phyloP scores from a whole-genome alignment of 1,140 invertebrate genomes.

The Drepana arcuata region DNA sequence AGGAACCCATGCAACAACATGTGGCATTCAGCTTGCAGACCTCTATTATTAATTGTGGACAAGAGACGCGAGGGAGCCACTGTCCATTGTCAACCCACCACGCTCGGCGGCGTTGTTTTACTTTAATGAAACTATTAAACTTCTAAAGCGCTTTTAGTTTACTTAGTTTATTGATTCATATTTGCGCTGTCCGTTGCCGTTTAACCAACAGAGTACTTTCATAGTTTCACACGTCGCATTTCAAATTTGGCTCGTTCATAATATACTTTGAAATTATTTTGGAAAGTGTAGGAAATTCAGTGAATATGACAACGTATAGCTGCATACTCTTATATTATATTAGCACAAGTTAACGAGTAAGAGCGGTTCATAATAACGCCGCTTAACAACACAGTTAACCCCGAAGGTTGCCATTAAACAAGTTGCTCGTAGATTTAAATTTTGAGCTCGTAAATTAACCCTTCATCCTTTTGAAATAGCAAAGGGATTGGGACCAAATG shows the following conservation, averaged over 20 bases:
- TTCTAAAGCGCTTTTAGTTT: conserved; percentile 17
- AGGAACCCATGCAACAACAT: conserved; percentile 59
- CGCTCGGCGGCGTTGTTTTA: conserved; percentile 26
- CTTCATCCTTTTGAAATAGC: conserved; percentile 70
- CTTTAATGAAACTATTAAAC: conserved; percentile 26
- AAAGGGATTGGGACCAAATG: conserved; percentile 68
- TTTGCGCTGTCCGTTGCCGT: conserved; percentile 17
- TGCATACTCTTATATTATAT: conserved; percentile 5
- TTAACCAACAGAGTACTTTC: no score
- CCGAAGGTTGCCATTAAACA: conserved; percentile 56
- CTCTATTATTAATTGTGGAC: conserved; percentile 60
- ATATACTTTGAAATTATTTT: no score
- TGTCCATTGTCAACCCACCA: conserved; percentile 11
- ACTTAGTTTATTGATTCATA: conserved; percentile 30
- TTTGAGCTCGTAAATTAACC: conserved; percentile 71
- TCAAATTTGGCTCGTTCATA: no score
- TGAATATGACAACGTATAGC: no score
- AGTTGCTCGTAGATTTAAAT: conserved; percentile 70
- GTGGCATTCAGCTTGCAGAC: conserved; percentile 54
- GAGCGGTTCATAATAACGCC: conserved; percentile 49
- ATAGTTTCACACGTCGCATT: no score
- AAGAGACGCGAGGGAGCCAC: conserved; percentile 35
- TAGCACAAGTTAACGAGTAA: conserved; percentile 29
- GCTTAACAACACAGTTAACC: conserved; percentile 65
- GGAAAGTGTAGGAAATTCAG: no score